Conservation (phyloP, 2,113 vertebrate species). For the Etheostoma cragini region DNA sequence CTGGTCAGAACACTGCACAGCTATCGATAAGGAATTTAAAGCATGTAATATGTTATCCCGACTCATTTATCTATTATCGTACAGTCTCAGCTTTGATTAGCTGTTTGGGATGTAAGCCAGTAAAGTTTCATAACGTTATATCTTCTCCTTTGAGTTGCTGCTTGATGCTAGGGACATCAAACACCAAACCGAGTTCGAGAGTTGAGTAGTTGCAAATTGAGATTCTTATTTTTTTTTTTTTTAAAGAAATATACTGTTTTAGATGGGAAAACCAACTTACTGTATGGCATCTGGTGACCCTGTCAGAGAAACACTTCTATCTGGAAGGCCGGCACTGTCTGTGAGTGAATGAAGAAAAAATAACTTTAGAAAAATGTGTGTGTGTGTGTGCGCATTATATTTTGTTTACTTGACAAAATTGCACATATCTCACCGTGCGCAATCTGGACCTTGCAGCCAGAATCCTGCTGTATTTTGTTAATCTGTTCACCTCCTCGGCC, state of each 20-base stretch:
- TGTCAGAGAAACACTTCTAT: constrained; percentile 90
- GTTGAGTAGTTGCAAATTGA: background rate
- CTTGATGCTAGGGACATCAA: background rate
- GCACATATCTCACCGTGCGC: constrained; percentile 87
- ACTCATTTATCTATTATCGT: too few relatives aligned
- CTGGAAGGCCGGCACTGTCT: constrained; percentile 92
- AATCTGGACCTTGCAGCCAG: constrained; percentile 96
- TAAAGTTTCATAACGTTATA: background rate
- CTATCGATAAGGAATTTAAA: too few relatives aligned
- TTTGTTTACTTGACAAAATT: background rate
- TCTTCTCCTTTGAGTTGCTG: background rate
- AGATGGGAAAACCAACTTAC: constrained; percentile 80
- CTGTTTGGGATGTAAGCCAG: too few relatives aligned
- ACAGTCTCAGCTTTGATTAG: too few relatives aligned
- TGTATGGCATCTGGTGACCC: constrained; percentile 89
- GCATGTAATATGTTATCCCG: too few relatives aligned
- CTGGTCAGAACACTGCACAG: too few relatives aligned
- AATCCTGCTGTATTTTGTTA: constrained; percentile 96
- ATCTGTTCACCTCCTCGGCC: constrained; percentile 95
- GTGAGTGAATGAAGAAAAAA: constrained; percentile 32
- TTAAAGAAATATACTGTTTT: background rate
- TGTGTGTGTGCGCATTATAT: too few relatives aligned
- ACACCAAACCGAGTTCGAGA: background rate
- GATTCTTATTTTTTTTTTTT: too few relatives aligned
- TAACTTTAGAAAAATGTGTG: too few relatives aligned